Evolutionary conservation across 2,113 vertebrate species (phyloP).

Genomic region (Felis catus): F.catus_Fca126_mat1.0 CM031419.1:197402001-197402500

Average conservation of each 20-base stretch:
- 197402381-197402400: not conserved
- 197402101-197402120: not conserved
- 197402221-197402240: not conserved
- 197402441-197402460: not conserved
- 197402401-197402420: not conserved
- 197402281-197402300: not conserved
- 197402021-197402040: not conserved
- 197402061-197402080: not conserved
- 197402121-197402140: not conserved
- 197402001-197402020: not conserved
- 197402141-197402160: not conserved
- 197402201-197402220: not conserved
- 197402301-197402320: not conserved
- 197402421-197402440: not conserved
- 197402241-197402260: not conserved
- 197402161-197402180: conserved; percentile 37
- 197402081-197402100: not conserved
- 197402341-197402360: not conserved
- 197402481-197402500: not conserved
- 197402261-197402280: not conserved
- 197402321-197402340: not conserved
- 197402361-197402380: not conserved
- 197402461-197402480: too few relatives aligned
- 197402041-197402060: not conserved
- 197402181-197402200: not conserved